Base-by-base conservation (phyloP, 2,888 invertebrate genomes). In the Tetanocera ferruginea region DNA sequence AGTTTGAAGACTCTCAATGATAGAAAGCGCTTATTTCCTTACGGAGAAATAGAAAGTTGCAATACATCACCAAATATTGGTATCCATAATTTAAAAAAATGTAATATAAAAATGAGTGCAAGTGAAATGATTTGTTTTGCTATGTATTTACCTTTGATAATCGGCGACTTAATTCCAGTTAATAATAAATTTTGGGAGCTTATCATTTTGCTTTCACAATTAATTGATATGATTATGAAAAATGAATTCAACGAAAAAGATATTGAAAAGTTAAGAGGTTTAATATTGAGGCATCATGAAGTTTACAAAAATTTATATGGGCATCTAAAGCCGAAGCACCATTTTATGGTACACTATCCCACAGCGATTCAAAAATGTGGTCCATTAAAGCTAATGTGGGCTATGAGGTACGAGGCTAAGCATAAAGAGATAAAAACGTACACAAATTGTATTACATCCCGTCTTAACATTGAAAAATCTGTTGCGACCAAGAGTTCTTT, bases 261-360 rank as follows among this genome's bases (percentile, higher is more conserved):
- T 14, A 43, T 43, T 43, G 43, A 43, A 43, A 43, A 43, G 43
- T 43, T 43, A 43, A 43, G 55, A 8, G 55, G 19, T 55, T 25
- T 55, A 23, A 55, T 55, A 6, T 19, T 23, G 23, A 55, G 9
- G 19, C 19, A 55, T 55, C 55, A 55, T 55, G 55, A 23, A 55
- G 23, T 25, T 72, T 31, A 31, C 31, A 37, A 31, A 17, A 52
- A 19, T 37, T 72, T 43, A 4, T 19, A 57, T n/a, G 37, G n/a
- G 8, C 14, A 52, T 31, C 31, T 72, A 11, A 72, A 25, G n/a
- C 72, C 72, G 37, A 72, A 57, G 37, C 28, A 43, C 17, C 60
- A 72, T 72, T 72, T 72, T 57, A 43, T 72, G 57, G 51, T 55
- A 5, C 67, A 76, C 43, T 76, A 76, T 23, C 31, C 67, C 17